Evolutionary conservation across 2,888 invertebrate genomes (phyloP), one percentile per base, ranked within the genome.

Genomic region (Gasteruption jaculator): DNA sequence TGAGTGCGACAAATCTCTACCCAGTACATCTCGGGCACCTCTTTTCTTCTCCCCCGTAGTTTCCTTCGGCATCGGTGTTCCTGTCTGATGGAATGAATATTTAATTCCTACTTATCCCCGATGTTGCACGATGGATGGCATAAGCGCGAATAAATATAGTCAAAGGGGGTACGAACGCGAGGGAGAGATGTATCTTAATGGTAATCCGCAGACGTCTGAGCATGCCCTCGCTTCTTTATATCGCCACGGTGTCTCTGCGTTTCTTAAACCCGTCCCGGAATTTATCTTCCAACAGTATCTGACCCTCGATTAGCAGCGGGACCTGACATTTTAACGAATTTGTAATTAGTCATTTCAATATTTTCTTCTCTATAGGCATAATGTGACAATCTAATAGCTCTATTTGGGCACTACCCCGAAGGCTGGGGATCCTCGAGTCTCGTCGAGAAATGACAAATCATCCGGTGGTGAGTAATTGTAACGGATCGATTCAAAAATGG

Each of bases 81-180:
- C 48, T 34, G 52, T 41, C 51, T 40, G 45, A 32, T 37, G 39
- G 49, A 55, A 59, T 59, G 58, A 58, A 61, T 61, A 61, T 58
- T 61, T 58, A 56, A 60, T 60, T 60, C 56, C 50, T 45, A 49
- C 50, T 56, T 52, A 56, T 50, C 54, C 38, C 39, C 35, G 36
- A 29, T 52, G 52, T 46, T 37, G 45, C 41, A 27, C 45, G 53
- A 51, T 45, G 54, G 53, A 55, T 44, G 41, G 49, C 49, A 52
- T 55, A 56, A 57, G 53, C 54, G 56, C 54, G 59, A 60, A 64
- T 63, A 63, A 61, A 60, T 61, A 61, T 49, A n/a, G n/a, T n/a
- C n/a, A n/a, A n/a, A n/a, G n/a, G n/a, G n/a, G 12, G 41, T 21
- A 41, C 34, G n/a, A 45, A 45, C 50, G 45, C 46, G 40, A 45